These are phyloP conservation scores for Naja naja DNA, from an alignment of 2,113 vertebrate genomes.

Conservation along the genomic window DNA sequence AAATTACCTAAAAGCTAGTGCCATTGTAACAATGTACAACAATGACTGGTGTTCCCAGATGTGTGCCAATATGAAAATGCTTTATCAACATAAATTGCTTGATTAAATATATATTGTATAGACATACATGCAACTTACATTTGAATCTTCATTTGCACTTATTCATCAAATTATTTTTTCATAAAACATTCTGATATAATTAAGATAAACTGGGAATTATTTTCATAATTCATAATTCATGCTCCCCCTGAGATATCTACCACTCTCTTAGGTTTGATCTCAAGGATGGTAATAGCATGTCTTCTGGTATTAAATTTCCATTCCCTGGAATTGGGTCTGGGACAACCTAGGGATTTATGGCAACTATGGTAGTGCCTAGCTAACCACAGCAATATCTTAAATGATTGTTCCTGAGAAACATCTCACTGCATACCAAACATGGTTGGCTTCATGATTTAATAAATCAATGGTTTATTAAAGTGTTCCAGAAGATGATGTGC, in stretches of 20 bases:
- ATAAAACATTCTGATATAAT: background rate
- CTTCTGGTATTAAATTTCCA: background rate
- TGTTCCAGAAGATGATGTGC: background rate
- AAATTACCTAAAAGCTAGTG: background rate
- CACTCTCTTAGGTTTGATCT: background rate
- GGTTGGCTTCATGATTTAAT: background rate
- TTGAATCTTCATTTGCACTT: background rate
- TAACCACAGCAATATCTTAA: background rate
- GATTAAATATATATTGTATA: background rate
- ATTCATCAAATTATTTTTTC: background rate
- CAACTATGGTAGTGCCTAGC: background rate
- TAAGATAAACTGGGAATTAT: background rate
- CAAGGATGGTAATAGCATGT: background rate
- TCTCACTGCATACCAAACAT: background rate
- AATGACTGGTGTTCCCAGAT: background rate
- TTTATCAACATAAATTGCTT: background rate
- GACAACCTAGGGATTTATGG: background rate
- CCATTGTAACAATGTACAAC: background rate
- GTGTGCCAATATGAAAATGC: background rate
- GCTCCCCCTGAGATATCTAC: background rate
- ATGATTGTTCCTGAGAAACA: background rate
- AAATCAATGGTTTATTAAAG: background rate
- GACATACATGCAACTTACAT: background rate
- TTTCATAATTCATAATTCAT: background rate
- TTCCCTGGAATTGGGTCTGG: background rate